These are phyloP conservation scores for Xenopus petersii DNA, from an alignment of 2,797 vertebrate genomes.

Conservation along the genomic window DNA sequence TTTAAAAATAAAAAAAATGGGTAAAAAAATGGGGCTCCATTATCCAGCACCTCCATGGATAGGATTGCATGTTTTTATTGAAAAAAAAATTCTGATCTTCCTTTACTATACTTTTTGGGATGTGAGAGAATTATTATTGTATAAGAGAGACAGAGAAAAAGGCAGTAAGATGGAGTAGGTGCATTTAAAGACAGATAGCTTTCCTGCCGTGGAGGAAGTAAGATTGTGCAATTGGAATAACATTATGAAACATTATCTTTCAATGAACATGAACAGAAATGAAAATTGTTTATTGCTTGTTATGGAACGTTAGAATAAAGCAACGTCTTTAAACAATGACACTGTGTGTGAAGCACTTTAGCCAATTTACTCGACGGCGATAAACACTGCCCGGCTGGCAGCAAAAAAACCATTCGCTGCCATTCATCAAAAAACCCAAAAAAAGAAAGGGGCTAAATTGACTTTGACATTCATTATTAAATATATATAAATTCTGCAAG, in stretches of 20 bases:
- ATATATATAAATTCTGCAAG: slow-evolving; percentile 9
- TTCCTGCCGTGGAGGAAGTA: no score
- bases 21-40: no score
- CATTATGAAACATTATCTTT: background rate
- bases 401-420: slow-evolving; percentile 12
- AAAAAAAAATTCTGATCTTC: no score
- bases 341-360: background rate
- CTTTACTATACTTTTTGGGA: no score
- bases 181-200: no score
- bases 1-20: no score
- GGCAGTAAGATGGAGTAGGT: no score
- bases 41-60: no score
- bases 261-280: background rate
- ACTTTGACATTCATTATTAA: slow-evolving; percentile 39
- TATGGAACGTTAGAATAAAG: background rate
- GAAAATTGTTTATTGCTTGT: background rate
- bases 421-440: slow-evolving; percentile 10
- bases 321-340: background rate
- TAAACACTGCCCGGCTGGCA: slow-evolving; percentile 5
- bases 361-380: background rate
- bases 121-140: no score
- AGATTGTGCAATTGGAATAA: no score
- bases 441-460: slow-evolving; percentile 23
- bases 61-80: no score
- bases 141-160: no score